Base-by-base conservation (phyloP, 2,113 vertebrate species). In the Chionis minor region DNA sequence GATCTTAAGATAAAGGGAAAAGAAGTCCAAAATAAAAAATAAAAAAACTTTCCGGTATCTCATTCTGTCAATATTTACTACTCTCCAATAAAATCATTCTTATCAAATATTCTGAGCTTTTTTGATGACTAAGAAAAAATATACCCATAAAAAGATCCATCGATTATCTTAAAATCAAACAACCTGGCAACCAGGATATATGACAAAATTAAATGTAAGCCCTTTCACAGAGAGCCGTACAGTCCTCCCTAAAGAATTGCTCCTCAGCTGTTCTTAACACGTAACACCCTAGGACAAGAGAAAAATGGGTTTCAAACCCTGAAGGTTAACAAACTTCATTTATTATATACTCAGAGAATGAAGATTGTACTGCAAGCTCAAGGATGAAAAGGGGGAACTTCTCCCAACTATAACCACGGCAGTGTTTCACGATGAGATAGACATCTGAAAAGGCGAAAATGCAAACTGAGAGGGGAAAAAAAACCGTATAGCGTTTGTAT, bases 101-200 rank as follows among this genome's bases (percentile, higher is more conserved):
- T 90, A 73, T 55, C 61, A 94, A 96, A 88, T 94, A 94, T 90
- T 96, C 94, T 86, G 88, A 93, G 82, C 55, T 85, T 91, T 96
- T 81, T 89, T 93, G 75, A 94, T 88, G 78, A 84, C 84, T 92
- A 91, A 65, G 87, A 96, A 93, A 95, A 95, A 85, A 90, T 42
- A 86, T 35, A 69, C 35, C 24, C n/a, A 84, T 65, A 83, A 86
- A 95, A 56, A 81, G 71, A 71, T 93, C 59, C 86, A 93, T 96
- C 86, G 92, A 88, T 92, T 92, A 85, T 62, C 83, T 95, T 91
- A 96, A 93, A 91, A 95, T 93, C 88, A 97, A 89, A 97, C 80
- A 94, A 87, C 30, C 40, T 91, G 75, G 74, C 74, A 93, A 81
- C 15, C 38, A 90, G 47, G 51, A 93, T 67, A 87, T 81, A 88